These are phyloP conservation scores for Eidolon dupreanum DNA, from an alignment of 2,797 vertebrate species.

Conservation along the genomic window DNA sequence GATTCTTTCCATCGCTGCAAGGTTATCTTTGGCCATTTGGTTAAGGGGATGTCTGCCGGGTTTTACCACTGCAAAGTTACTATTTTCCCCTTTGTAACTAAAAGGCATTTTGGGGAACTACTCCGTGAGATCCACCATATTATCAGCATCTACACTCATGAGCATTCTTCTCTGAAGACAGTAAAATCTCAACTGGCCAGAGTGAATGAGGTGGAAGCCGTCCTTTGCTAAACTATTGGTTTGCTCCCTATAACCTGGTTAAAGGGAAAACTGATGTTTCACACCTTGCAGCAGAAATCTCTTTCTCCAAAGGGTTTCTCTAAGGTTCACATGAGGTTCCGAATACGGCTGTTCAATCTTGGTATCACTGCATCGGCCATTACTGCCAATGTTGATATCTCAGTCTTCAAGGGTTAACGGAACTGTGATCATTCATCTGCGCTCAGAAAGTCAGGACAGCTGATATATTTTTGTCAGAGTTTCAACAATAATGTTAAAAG, in stretches of 20 bases:
- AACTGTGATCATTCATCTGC: neutral
- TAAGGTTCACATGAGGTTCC: neutral
- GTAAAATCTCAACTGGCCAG: neutral
- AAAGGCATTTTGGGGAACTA: neutral
- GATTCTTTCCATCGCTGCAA: neutral
- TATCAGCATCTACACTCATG: neutral
- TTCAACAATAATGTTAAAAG: conserved; percentile 7
- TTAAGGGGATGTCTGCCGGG: neutral
- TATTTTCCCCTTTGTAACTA: neutral
- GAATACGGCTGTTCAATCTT: neutral
- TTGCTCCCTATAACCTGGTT: neutral
- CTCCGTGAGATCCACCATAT: neutral
- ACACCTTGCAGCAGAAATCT: neutral
- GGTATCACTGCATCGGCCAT: neutral
- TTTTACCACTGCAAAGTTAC: neutral
- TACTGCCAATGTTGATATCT: neutral
- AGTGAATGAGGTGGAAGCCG: neutral
- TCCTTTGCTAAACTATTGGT: neutral
- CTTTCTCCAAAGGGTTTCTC: neutral
- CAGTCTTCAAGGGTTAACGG: neutral
- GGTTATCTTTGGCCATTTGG: neutral
- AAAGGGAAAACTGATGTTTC: neutral
- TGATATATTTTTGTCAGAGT: conserved; percentile 45
- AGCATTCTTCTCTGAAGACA: neutral
- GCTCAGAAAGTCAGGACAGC: neutral